Evolutionary conservation across 2,888 invertebrate species (phyloP), one percentile per base, ranked within the genome.

Genomic region (Cheilosia urbana): DNA sequence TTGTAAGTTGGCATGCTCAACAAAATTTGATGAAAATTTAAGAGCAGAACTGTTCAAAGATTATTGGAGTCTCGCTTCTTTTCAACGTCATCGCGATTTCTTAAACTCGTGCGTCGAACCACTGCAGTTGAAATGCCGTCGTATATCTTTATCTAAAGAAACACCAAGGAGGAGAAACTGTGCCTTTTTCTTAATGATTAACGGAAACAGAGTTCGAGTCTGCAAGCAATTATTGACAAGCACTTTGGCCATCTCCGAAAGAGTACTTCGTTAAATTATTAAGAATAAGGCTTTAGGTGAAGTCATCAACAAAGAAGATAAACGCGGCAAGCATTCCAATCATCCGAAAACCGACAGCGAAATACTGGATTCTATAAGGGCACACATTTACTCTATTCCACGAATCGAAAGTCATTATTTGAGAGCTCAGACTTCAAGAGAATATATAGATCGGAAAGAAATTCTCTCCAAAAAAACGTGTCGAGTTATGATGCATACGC

Each of bases 261-360:
- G 45, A 63, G 47, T 30, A 13, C 11, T 63, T 63, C 47, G 47
- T 11, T 15, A n/a, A 63, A 17, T 47, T 47, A 63, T 45, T 27
- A 27, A 27, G 27, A 27, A 27, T 24, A 63, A 63, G 42, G 60
- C 60, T 7, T 60, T 24, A 47, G 47, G 30, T 45, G 30, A 13
- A 45, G 24, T 27, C 27, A 27, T 27, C 27, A 27, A 27, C 27
- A 27, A 27, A 27, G 27, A 27, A 27, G 27, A 27, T 62, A 45
- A 62, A 45, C 45, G 45, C 45, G 60, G 27, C 42, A 62, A 62
- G 60, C 60, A 63, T 47, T 63, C 62, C 62, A 63, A 63, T n/a
- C 62, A 63, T 63, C 62, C 11, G 62, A 63, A 63, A 63, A 63
- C 47, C 45, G 62, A 63, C 62, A 60, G 60, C 45, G 27, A 60